Percentiles rank a stretch among this genome's conserved stretches.
Evolutionary conservation across 1,140 invertebrate genomes (phyloP).

Genomic region (Pantala flavescens): DNA sequence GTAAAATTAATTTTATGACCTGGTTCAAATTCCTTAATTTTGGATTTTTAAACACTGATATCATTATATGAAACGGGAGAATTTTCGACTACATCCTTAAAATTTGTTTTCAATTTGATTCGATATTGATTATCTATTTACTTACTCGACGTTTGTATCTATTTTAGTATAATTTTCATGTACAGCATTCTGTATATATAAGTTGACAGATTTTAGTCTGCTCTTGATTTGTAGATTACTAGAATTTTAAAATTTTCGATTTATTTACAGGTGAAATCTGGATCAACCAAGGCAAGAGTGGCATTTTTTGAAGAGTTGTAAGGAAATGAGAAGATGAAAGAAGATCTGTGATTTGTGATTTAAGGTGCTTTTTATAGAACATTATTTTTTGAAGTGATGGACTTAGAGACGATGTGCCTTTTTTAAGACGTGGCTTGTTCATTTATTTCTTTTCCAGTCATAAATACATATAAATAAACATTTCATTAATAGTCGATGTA

Average conservation of each 20-base stretch:
- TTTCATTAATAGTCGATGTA: neutral
- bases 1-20: neutral
- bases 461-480: neutral
- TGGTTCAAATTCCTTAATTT: no score
- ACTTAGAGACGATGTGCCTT: neutral
- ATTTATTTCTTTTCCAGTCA: constrained; percentile 3
- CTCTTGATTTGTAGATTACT: no score
- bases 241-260: neutral
- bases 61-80: constrained; percentile 3
- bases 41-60: constrained; percentile 7
- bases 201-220: constrained; percentile 12
- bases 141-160: no score
- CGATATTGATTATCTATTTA: no score
- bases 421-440: neutral
- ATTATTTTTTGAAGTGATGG: neutral
- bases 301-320: constrained; percentile 89
- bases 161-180: no score
- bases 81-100: no score
- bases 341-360: neutral
- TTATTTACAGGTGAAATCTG: constrained; percentile 57
- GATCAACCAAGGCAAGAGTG: constrained; percentile 84
- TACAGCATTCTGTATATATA: no score
- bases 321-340: constrained; percentile 26
- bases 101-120: no score
- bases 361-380: neutral